A percentile compares a stretch with the other conserved stretches of the same genome.
These are phyloP conservation scores for Papilio polyxenes DNA, from an alignment of 1,140 invertebrate species.

Conservation along the genomic window DNA sequence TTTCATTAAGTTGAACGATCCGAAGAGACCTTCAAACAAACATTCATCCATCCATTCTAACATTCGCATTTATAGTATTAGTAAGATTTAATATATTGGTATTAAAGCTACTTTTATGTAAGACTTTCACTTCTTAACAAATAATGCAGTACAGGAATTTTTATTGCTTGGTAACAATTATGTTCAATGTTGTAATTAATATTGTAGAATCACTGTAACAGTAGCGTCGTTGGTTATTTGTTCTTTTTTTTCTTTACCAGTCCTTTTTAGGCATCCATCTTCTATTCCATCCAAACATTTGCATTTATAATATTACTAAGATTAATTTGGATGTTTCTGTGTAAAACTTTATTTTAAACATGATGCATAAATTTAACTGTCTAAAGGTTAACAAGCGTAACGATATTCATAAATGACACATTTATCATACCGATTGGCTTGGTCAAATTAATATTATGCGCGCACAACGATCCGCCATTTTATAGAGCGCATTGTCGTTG, in stretches of 20 bases:
- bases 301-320: no score
- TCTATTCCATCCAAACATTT: no score
- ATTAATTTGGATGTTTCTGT: no score
- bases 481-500: conserved; percentile 15
- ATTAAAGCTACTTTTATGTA: background rate
- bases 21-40: no score
- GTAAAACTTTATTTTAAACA: background rate
- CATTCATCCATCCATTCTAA: no score
- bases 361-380: background rate
- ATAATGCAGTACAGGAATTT: background rate
- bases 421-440: background rate
- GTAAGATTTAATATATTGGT: no score
- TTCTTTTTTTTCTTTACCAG: background rate
- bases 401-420: conserved; percentile 8
- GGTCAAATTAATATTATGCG: conserved; percentile 7
- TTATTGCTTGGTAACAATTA: background rate
- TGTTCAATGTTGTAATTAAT: background rate
- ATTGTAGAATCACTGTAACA: background rate
- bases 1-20: no score
- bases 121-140: background rate
- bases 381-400: background rate
- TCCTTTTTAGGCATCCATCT: no score
- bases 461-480: conserved; percentile 27
- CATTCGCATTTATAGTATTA: no score
- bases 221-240: background rate